Base-by-base conservation (phyloP, 1,140 invertebrate species). In the Propsilocerus akamusi region DNA sequence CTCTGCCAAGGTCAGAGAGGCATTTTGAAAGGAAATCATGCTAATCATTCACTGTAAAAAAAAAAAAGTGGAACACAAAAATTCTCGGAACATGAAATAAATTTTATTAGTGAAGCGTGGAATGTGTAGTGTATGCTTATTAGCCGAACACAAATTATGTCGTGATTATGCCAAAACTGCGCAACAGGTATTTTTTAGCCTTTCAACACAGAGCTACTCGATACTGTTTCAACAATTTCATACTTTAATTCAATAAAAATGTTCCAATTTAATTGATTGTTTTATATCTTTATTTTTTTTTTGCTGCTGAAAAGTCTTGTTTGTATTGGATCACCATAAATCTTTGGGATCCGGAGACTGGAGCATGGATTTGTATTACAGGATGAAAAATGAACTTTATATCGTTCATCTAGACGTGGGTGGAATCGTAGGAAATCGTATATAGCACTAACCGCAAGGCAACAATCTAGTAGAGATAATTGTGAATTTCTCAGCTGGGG, bases 231-330 rank as follows among this genome's bases (percentile, higher is more conserved):
- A 3, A 20, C n/a, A 8, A 20, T 41, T 14, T 41, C 34, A 20
- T 20, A 41, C 34, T 41, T 41, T 41, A 41, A 41, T 41, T 41
- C 34, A 41, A 41, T 41, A 41, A 41, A 41, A 20, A n/a, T 20
- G 14, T 41, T n/a, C 14, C 34, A 20, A 41, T 41, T 20, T 41
- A 41, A 41, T 41, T 41, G 34, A 41, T 41, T 41, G 4, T 7
- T 8, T 41, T n/a, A n/a, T n/a, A n/a, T n/a, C n/a, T n/a, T n/a
- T n/a, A n/a, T n/a, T n/a, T n/a, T n/a, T n/a, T 20, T 17, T 8
- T 14, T 17, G 17, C 28, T 30, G 11, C 14, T 30, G 11, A 37
- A 41, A 41, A 41, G 22, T 20, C n/a, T 8, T 41, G 34, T 17
- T 41, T 14, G 10, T n/a, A 17, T 41, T 41, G 34, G 17, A 41